Evolutionary conservation across 2,888 invertebrate species (phyloP).

Genomic region (Pyrocoelia pectoralis): DNA sequence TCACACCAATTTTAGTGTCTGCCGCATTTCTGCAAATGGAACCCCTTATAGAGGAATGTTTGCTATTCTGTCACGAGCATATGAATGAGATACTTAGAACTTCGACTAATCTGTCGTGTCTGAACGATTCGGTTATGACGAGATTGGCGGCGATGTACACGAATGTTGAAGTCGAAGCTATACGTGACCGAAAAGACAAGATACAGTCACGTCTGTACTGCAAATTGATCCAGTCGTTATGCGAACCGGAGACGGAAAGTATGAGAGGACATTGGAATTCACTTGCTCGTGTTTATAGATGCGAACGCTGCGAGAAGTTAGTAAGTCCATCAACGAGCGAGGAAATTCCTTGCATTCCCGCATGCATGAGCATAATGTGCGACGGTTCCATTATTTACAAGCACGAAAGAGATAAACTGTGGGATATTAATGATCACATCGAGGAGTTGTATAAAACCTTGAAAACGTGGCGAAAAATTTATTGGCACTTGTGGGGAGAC

Average conservation of each 20-base stretch:
- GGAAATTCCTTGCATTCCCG: slow-evolving; percentile 76
- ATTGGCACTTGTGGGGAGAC: slow-evolving; percentile 94
- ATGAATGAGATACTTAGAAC: slow-evolving; percentile 88
- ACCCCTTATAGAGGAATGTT: slow-evolving; percentile 83
- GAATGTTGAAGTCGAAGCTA: slow-evolving; percentile 83
- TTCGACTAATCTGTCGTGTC: slow-evolving; percentile 85
- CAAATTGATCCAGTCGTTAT: slow-evolving; percentile 80
- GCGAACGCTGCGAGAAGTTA: slow-evolving; percentile 77
- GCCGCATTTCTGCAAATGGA: slow-evolving; percentile 97
- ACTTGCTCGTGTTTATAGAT: slow-evolving; percentile 79
- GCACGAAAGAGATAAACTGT: slow-evolving; percentile 76
- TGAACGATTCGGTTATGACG: slow-evolving; percentile 79
- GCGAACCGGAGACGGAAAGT: slow-evolving; percentile 78
- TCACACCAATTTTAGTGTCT: slow-evolving; percentile 89
- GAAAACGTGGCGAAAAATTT: slow-evolving; percentile 84
- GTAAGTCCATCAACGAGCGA: slow-evolving; percentile 75
- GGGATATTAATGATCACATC: slow-evolving; percentile 85
- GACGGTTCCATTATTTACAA: slow-evolving; percentile 76
- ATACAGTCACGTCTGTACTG: slow-evolving; percentile 85
- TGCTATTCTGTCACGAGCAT: slow-evolving; percentile 85
- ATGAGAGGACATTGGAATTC: slow-evolving; percentile 83
- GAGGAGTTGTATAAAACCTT: slow-evolving; percentile 77
- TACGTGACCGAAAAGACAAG: slow-evolving; percentile 89
- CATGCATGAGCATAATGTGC: slow-evolving; percentile 75
- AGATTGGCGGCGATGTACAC: slow-evolving; percentile 88